Evolutionary conservation across 2,888 invertebrate species (phyloP).

Genomic region (Ligdia adustata): DNA sequence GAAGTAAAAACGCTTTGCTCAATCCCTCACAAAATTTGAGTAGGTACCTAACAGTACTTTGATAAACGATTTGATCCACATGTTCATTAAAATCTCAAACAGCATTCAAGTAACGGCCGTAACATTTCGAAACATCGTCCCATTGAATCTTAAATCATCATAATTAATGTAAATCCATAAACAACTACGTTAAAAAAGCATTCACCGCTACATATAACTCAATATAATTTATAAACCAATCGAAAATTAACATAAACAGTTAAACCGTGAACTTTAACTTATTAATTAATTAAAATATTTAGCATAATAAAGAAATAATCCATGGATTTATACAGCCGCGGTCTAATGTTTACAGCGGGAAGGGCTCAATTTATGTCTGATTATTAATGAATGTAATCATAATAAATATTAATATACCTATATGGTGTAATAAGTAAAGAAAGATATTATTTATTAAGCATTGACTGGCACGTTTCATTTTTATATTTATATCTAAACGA

Average conservation of each 20-base stretch:
- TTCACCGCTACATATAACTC: conserved; percentile 7
- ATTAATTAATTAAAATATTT: conserved; percentile 48
- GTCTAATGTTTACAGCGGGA: conserved; percentile 27
- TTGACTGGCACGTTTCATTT: too few species aligned
- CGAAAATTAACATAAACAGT: conserved; percentile 23
- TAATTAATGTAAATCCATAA: conserved; percentile 7
- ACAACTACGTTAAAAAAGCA: conserved; percentile 4
- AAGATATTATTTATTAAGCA: too few species aligned
- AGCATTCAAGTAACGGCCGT: too few species aligned
- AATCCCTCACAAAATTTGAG: too few species aligned
- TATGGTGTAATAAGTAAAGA: conserved; percentile 1
- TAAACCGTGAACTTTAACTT: conserved; percentile 27
- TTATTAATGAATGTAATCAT: conserved; percentile 15
- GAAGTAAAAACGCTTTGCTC: too few species aligned
- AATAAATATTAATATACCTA: too few species aligned
- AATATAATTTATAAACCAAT: conserved; percentile 20
- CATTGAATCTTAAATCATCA: neutral
- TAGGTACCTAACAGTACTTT: too few species aligned
- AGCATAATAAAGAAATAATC: conserved; percentile 50
- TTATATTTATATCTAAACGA: too few species aligned
- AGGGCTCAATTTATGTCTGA: conserved; percentile 15
- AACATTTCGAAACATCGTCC: too few species aligned
- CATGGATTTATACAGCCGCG: conserved; percentile 38
- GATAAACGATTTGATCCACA: too few species aligned
- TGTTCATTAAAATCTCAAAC: neutral